phyloP scores from a whole-genome alignment of 2,797 vertebrate species.

The Acomys russatus region DNA sequence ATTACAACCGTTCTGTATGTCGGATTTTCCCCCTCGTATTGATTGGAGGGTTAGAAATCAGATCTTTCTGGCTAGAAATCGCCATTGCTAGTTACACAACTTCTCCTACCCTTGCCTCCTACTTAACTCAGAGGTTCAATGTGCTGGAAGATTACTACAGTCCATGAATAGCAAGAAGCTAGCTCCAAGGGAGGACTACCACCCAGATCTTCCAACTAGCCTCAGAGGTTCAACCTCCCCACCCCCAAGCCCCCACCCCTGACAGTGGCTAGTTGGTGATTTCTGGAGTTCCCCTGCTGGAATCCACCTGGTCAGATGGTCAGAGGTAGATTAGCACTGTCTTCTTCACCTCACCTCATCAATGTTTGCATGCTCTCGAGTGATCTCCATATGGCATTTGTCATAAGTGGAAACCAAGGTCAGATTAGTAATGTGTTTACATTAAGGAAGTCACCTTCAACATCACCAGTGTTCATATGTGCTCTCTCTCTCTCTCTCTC shows the following conservation, averaged over 20 bases:
- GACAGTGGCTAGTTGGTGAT: not conserved
- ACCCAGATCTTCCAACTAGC: not conserved
- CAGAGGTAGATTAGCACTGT: not conserved
- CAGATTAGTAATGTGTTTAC: slow-evolving; percentile 76
- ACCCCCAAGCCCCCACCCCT: no score
- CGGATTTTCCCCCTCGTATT: not conserved
- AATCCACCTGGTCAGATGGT: not conserved
- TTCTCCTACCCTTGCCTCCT: not conserved
- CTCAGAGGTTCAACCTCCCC: not conserved
- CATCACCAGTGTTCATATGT: slow-evolving; percentile 72
- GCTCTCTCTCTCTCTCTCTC: not conserved
- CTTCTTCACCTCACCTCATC: not conserved
- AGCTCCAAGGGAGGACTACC: not conserved
- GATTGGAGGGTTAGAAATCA: not conserved
- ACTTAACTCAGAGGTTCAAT: not conserved
- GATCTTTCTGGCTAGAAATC: not conserved
- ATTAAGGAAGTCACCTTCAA: slow-evolving; percentile 78
- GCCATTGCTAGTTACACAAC: slow-evolving; percentile 1
- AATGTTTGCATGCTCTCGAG: not conserved
- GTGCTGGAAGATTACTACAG: not conserved
- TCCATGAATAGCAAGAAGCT: not conserved
- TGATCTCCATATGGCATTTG: slow-evolving; percentile 55
- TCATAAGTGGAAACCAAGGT: slow-evolving; percentile 57
- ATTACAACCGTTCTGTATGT: not conserved
- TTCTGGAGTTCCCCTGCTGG: not conserved